Evolutionary conservation across 2,797 vertebrate genomes (phyloP), one percentile per base, ranked within the genome.

Genomic region (Halcyon chelicuti): DNA sequence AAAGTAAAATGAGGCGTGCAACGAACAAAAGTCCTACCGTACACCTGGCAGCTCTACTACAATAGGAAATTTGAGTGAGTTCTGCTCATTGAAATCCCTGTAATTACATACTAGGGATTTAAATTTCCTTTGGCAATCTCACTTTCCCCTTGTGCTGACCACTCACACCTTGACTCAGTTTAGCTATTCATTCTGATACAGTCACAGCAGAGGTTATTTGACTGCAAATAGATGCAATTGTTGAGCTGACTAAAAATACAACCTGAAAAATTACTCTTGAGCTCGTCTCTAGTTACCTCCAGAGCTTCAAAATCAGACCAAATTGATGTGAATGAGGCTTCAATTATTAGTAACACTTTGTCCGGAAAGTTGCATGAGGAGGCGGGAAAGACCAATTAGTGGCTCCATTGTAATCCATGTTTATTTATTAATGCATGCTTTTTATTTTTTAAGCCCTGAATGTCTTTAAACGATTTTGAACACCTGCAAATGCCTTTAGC

Each of bases 171-270:
- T 82, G 51, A 66, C 77, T 74, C 61, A 42, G 65, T 63, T 94
- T 54, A 95, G 70, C 44, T 82, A 65, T 86, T 97, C 73, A 81
- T 87, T 94, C 90, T 80, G 47, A 83, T 52, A 37, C 54, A 87
- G 42, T 70, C 95, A 91, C 93, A 93, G 95, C 57, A 79, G 94
- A 96, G 74, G 70, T 91, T 92, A 96, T 87, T 96, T 86, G 92
- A 58, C 79, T 75, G 79, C 77, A 84, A 88, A 97, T 28, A 88
- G 81, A 94, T 81, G 74, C 68, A 72, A 73, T 93, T 95, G 96
- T 95, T 96, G 82, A 89, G 88, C 61, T 90, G 79, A 94, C 94
- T 95, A 79, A 96, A 96, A 95, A 96, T 90, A 88, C 2, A 21
- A 91, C 77, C 76, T 81, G 67, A 76, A 93, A 93, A 96, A 82